Conservation (phyloP, 92 coral and sea anemone genomes). For the Meandrina meandrites region DNA sequence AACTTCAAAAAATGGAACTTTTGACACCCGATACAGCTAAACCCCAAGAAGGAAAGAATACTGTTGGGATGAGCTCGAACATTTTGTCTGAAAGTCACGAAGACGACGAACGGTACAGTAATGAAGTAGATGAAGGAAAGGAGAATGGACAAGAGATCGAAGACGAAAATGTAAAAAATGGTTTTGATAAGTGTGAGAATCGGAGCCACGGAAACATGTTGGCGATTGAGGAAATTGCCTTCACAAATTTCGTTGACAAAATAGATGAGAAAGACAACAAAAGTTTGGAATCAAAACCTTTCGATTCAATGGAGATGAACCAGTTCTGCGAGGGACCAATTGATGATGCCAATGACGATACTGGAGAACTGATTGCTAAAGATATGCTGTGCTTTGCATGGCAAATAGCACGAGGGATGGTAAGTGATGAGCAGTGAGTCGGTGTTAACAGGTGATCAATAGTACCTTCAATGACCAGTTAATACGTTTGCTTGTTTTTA, state of each 20-base stretch:
- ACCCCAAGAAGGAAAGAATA: background rate
- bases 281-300: background rate
- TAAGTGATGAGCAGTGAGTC: background rate
- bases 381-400: background rate
- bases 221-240: background rate
- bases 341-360: background rate
- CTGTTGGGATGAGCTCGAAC: too few species aligned
- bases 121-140: background rate
- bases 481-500: background rate
- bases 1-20: background rate
- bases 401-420: conserved; percentile 18
- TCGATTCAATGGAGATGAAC: background rate
- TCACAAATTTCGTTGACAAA: background rate
- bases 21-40: background rate
- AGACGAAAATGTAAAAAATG: background rate
- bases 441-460: background rate
- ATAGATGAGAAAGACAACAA: background rate
- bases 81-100: background rate
- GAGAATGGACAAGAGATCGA: background rate
- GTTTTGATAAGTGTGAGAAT: background rate
- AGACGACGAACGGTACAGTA: background rate
- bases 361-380: background rate
- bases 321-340: background rate
- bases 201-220: background rate
- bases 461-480: background rate